phyloP scores from a whole-genome alignment of 1,140 invertebrate species.

The Drosophila ohnishii region DNA sequence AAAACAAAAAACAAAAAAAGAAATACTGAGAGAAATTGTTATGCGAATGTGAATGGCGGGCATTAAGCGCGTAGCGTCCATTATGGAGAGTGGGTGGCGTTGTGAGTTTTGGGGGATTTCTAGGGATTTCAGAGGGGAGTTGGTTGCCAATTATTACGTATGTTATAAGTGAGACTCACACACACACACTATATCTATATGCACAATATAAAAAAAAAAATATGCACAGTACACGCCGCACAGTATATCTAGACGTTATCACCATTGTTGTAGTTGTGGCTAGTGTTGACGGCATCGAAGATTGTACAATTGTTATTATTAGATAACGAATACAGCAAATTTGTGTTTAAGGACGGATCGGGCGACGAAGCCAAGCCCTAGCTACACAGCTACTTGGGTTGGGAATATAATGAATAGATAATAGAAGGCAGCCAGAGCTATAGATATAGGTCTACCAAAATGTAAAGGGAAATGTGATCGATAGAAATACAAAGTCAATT shows the following conservation, averaged over 20 bases:
- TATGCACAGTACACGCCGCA: slow-evolving; percentile 29
- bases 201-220: no score
- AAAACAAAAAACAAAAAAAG: slow-evolving; percentile 27
- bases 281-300: slow-evolving; percentile 47
- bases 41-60: slow-evolving; percentile 67
- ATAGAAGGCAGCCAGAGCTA: not conserved
- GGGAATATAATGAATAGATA: slow-evolving; percentile 5
- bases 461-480: not conserved
- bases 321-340: slow-evolving; percentile 67
- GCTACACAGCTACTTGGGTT: slow-evolving; percentile 1
- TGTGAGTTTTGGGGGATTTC: slow-evolving; percentile 6
- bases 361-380: slow-evolving; percentile 9
- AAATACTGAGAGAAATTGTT: slow-evolving; percentile 59
- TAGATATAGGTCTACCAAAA: not conserved
- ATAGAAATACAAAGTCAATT: not conserved
- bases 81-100: slow-evolving; percentile 31
- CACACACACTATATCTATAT: slow-evolving; percentile 27
- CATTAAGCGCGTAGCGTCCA: slow-evolving; percentile 63
- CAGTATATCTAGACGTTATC: slow-evolving; percentile 41
- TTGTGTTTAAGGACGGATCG: slow-evolving; percentile 45
- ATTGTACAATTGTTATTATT: slow-evolving; percentile 68
- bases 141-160: slow-evolving; percentile 18
- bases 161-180: not conserved
- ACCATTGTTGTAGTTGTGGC: slow-evolving; percentile 16
- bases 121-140: not conserved